Conservation (phyloP, 2,113 vertebrate species). For the Taxidea taxus region DNA sequence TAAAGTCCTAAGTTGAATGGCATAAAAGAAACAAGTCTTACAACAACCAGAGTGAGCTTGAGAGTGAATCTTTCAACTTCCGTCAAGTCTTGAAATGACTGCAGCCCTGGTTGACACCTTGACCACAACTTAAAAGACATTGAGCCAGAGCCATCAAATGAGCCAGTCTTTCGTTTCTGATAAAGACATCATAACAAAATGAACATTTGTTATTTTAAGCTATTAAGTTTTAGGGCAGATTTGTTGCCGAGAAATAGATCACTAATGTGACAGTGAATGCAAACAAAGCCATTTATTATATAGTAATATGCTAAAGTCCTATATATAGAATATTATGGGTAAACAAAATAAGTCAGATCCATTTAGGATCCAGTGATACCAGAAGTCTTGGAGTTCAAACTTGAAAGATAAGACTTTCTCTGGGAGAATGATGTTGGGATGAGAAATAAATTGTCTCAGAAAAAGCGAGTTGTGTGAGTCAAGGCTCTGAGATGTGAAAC, state of each 20-base stretch:
- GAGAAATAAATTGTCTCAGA: not conserved
- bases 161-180: not conserved
- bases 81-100: not conserved
- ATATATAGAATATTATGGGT: not conserved
- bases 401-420: not conserved
- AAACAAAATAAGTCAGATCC: not conserved
- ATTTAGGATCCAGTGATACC: not conserved
- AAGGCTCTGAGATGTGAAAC: not conserved
- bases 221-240: not conserved
- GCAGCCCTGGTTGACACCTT: not conserved
- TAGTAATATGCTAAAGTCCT: not conserved
- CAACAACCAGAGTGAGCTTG: not conserved
- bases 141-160: not conserved
- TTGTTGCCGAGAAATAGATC: not conserved
- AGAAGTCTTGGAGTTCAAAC: not conserved
- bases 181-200: not conserved
- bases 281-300: not conserved
- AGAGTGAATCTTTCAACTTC: not conserved
- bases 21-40: not conserved
- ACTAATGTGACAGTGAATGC: not conserved
- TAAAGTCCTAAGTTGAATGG: not conserved
- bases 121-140: not conserved
- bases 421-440: not conserved
- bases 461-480: not conserved
- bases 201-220: not conserved